Evolutionary conservation across 2,113 vertebrate species (phyloP), one percentile per base, ranked within the genome.

Genomic region (Nycticorax nycticorax): DNA sequence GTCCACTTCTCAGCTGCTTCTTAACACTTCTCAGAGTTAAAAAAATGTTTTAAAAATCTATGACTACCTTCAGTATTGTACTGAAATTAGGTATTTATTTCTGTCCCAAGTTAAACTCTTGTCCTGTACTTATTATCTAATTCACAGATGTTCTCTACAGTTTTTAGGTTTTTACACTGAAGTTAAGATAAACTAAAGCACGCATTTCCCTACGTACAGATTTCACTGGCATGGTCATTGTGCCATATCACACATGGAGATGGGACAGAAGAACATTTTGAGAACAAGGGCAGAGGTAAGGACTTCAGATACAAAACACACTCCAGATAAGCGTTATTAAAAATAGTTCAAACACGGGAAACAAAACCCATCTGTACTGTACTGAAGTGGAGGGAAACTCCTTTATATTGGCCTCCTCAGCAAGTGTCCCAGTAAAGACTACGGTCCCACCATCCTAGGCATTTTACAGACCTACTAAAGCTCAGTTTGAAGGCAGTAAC

Each of bases 201-300:
- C 0, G 0, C 5, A 9, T 27, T 39, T 66, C n/a, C 43, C 52
- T 76, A 28, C 24, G 3, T 11, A 17, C 2, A 4, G 48, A 39
- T 63, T 53, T 30, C 47, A 30, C 37, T 60, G 53, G 17, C 24
- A 18, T 5, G 28, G 67, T 4, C 0, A 14, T 30, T 47, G 48
- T 18, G 32, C 32, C 48, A 2, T 10, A 14, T 17, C 50, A 43
- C 59, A 47, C 39, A 35, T 2, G 0, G 17, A 32, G 32, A 11
- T 81, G 26, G 43, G 26, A 35, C 14, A 57, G n/a, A 73, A 66
- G 6, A 56, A 8, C 35, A 64, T 57, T 48, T 41, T 50, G 30
- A 73, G 35, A 73, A 32, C 17, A 48, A 73, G 22, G 24, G 24
- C 52, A 66, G 68, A 50, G 48, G n/a, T 13, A 47, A 47, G 30